These are phyloP conservation scores for Arctia plantaginis DNA, from an alignment of 2,888 invertebrate species.

Conservation along the genomic window DNA sequence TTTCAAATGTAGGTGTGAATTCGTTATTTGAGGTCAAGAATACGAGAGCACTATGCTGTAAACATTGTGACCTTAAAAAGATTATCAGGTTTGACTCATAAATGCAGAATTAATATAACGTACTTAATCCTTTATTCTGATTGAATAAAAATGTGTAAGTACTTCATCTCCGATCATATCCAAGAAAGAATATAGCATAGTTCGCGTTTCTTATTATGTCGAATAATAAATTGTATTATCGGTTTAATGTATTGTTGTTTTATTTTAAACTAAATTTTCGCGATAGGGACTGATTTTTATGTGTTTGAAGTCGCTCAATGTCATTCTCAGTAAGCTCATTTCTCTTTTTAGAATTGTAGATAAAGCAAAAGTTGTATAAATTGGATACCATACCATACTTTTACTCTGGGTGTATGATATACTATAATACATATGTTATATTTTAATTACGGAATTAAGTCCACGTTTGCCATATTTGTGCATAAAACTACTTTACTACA, in stretches of 20 bases:
- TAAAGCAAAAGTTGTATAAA: not conserved
- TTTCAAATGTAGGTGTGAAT: constrained; percentile 28
- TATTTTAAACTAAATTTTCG: not conserved
- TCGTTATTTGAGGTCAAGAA: constrained; percentile 32
- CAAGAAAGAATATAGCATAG: too few relatives aligned
- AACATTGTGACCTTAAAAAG: constrained; percentile 36
- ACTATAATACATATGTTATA: too few relatives aligned
- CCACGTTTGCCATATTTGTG: too few relatives aligned
- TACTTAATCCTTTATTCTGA: not conserved
- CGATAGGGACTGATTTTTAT: not conserved
- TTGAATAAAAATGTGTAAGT: not conserved
- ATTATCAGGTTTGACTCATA: not conserved
- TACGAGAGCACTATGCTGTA: constrained; percentile 25
- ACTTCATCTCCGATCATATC: not conserved
- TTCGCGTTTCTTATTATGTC: not conserved
- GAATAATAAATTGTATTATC: not conserved
- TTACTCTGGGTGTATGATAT: too few relatives aligned
- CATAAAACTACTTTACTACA: too few relatives aligned
- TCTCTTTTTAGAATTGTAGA: not conserved
- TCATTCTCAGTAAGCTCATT: not conserved
- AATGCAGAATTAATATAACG: not conserved
- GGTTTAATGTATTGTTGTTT: not conserved
- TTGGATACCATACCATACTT: not conserved
- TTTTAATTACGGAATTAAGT: too few relatives aligned
- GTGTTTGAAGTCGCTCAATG: not conserved